Evolutionary conservation across 2,888 invertebrate species (phyloP).

Genomic region (Meiosimyza decipiens): DNA sequence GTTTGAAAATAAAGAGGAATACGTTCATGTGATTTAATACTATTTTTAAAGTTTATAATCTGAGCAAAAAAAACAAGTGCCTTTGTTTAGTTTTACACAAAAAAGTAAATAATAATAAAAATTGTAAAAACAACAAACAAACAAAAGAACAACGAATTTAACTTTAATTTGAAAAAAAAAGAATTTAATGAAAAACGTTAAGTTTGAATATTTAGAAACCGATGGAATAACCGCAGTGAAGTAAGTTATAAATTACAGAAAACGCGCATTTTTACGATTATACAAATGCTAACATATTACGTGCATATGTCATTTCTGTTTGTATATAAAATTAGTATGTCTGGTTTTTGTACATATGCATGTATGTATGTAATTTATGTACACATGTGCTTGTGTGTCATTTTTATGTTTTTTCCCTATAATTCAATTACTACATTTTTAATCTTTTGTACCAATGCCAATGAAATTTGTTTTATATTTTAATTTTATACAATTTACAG

Average conservation of each 20-base stretch:
- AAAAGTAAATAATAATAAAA: neutral
- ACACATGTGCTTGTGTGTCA: neutral
- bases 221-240: constrained; percentile 17
- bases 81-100: neutral
- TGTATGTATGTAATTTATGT: neutral
- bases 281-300: too few relatives aligned
- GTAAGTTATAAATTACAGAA: constrained; percentile 14
- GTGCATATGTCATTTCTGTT: too few relatives aligned
- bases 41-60: neutral
- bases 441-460: constrained; percentile 12
- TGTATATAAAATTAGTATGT: neutral
- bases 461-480: neutral
- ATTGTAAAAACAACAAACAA: neutral
- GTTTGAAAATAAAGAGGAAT: too few relatives aligned
- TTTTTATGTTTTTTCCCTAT: neutral
- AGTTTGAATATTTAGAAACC: constrained; percentile 18
- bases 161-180: neutral
- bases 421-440: constrained; percentile 19
- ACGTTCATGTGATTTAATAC: too few relatives aligned
- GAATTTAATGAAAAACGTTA: too few relatives aligned
- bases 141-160: neutral
- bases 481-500: neutral
- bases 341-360: neutral
- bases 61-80: constrained; percentile 20
- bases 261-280: too few relatives aligned